A percentile compares a stretch with the other conserved stretches of the same genome.
Evolutionary conservation across 2,888 invertebrate species (phyloP).

Genomic region (Rhogogaster chlorosoma): DNA sequence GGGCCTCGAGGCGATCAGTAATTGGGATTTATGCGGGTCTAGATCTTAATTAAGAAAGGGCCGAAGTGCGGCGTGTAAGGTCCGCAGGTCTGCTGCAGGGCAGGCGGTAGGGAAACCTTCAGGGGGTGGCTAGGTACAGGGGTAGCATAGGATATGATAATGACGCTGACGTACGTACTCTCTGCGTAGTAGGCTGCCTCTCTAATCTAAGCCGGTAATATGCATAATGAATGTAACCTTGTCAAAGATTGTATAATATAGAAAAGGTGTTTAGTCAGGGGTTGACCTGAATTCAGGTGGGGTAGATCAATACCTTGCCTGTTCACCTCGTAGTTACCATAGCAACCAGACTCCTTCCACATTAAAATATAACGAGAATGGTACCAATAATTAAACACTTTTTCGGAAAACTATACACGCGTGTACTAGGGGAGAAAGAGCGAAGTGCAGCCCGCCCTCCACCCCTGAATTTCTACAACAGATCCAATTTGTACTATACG

Average conservation of each 20-base stretch:
- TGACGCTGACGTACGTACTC: neutral
- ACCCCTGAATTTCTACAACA: neutral
- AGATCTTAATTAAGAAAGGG: conserved; percentile 15
- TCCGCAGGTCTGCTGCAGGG: neutral
- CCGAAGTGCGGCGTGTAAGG: neutral
- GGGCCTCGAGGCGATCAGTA: neutral
- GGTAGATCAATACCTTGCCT: conserved; percentile 76
- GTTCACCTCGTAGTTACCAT: conserved; percentile 76
- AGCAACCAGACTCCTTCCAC: conserved; percentile 75
- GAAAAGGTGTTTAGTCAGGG: conserved; percentile 76
- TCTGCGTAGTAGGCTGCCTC: neutral
- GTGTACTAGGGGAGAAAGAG: neutral
- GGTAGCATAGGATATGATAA: neutral
- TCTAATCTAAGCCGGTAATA: conserved; percentile 48
- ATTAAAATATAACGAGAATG: conserved; percentile 43
- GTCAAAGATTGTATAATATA: conserved; percentile 63
- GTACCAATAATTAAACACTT: conserved; percentile 17
- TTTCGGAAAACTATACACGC: neutral
- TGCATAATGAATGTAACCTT: conserved; percentile 55
- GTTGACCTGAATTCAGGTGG: conserved; percentile 78
- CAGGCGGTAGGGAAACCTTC: neutral
- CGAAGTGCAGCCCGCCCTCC: neutral
- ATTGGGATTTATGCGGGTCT: conserved; percentile 13
- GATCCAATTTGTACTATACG: neutral
- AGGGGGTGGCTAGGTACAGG: neutral